Evolutionary conservation across 2,888 invertebrate species (phyloP).

Genomic region (Troides helena): DNA sequence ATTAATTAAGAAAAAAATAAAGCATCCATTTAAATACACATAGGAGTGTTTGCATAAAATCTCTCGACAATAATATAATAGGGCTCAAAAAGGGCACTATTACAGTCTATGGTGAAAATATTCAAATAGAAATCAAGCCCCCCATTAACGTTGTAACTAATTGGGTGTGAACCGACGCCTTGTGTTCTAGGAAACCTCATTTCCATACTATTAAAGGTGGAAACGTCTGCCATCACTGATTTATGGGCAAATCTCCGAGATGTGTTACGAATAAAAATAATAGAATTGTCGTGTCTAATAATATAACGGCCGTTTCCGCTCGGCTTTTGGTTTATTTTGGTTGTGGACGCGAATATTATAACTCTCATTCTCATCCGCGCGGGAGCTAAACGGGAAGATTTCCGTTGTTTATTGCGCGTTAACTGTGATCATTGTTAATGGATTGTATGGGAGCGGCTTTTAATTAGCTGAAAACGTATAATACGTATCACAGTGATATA

Average conservation of each 20-base stretch:
- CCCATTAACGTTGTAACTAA: constrained; percentile 54
- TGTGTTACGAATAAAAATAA: constrained; percentile 80
- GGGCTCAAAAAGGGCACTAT: constrained; percentile 28
- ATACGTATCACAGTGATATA: background rate
- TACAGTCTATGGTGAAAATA: constrained; percentile 34
- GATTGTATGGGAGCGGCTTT: constrained; percentile 50
- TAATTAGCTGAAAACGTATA: constrained; percentile 44
- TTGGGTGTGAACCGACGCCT: constrained; percentile 58
- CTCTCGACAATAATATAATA: constrained; percentile 24
- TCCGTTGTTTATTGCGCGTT: constrained; percentile 51
- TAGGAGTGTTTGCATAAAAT: constrained; percentile 24
- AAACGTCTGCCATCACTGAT: constrained; percentile 61
- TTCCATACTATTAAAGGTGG: constrained; percentile 51
- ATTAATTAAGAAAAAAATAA: constrained; percentile 19
- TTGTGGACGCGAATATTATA: constrained; percentile 72
- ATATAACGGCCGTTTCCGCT: constrained; percentile 78
- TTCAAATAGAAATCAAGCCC: constrained; percentile 48
- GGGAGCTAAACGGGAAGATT: constrained; percentile 47
- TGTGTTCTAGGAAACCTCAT: constrained; percentile 62
- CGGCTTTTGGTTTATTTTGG: constrained; percentile 75
- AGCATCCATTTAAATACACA: constrained; percentile 19
- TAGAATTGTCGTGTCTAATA: constrained; percentile 80
- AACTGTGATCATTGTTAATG: constrained; percentile 51
- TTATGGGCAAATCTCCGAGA: constrained; percentile 75
- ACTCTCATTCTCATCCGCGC: constrained; percentile 66